Conservation (phyloP, 1,140 invertebrate species). For the Psix sp. region DNA sequence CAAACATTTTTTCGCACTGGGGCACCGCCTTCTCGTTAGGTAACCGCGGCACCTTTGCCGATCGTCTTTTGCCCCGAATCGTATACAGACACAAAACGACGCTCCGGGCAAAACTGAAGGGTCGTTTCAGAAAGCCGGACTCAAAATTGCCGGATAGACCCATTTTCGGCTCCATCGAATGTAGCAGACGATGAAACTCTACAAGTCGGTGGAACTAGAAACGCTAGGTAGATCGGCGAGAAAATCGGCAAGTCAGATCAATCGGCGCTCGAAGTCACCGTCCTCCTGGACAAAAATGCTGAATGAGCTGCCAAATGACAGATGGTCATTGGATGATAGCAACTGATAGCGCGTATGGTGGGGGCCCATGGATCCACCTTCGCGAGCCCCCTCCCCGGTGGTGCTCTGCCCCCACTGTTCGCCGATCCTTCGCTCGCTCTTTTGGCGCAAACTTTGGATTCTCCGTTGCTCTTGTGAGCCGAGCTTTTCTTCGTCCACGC, state of each 20-base stretch:
- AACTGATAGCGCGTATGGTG: slow-evolving; percentile 39
- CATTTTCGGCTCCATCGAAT: too few relatives aligned
- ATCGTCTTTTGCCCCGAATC: too few relatives aligned
- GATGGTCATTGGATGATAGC: slow-evolving; percentile 63
- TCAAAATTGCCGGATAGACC: too few relatives aligned
- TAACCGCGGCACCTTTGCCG: too few relatives aligned
- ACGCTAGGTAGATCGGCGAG: too few relatives aligned
- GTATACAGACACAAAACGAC: too few relatives aligned
- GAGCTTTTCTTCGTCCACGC: slow-evolving; percentile 61
- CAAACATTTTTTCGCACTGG: too few relatives aligned
- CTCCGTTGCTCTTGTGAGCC: slow-evolving; percentile 46
- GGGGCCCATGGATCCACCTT: slow-evolving; percentile 63
- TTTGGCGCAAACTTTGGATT: slow-evolving; percentile 28
- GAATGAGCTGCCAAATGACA: slow-evolving; percentile 60
- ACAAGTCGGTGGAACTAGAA: too few relatives aligned
- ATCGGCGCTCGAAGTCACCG: slow-evolving; percentile 17
- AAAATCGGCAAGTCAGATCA: too few relatives aligned
- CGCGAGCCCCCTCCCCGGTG: slow-evolving; percentile 37
- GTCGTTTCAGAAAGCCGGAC: too few relatives aligned
- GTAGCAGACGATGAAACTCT: slow-evolving; percentile 5
- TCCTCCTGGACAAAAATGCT: slow-evolving; percentile 43
- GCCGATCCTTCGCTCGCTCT: neutral
- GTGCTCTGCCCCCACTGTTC: slow-evolving; percentile 6
- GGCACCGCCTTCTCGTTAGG: too few relatives aligned
- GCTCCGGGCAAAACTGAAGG: too few relatives aligned